Evolutionary conservation across 2,797 vertebrate species (phyloP), one percentile per base, ranked within the genome.

Genomic region (Adelosebastes latens): DNA sequence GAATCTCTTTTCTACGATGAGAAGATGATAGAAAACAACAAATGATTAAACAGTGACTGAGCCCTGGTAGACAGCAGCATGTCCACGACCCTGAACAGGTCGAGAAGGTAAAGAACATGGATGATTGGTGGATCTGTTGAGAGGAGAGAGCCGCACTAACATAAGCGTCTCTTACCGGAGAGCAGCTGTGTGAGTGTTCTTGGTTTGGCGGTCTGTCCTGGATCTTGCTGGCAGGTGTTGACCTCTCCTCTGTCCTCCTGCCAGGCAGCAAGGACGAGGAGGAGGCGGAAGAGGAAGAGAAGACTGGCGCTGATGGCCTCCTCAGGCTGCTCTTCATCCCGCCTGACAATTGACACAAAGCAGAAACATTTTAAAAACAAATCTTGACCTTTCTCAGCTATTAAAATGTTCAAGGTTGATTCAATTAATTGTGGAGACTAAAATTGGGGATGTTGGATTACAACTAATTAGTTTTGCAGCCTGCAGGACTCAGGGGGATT

Each of bases 281-380:
- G 7, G 65, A 64, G 8, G 75, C 73, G 18, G 72, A 63, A 4
- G 80, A 72, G 4, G 82, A 74, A 14, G 62, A 59, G 2, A 63
- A 24, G 56, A 16, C 31, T 1, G 77, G 62, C 1, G 18, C 72
- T 1, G 82, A 42, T 4, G 87, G 71, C 70, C 65, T 89, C 83
- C 87, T 94, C 80, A 94, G 78, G 76, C 90, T 94, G 88, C 93
- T 95, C 83, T 92, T 94, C 16, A 86, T 92, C 16, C 66, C 87
- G 69, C 60, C 59, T 81, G 69, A 68, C 16, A 61, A 31, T 8
- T 1, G 7, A 80, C 3, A 31, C 46, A 75, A 63, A 49, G 18
- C 22, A 53, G 2, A 52, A 18, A 58, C 8, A 31, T 59, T 20
- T 42, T 18, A 25, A 22, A 14, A 58, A 11, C 12, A 20, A n/a